These are phyloP conservation scores for Cricetomys ansorgei DNA, from an alignment of 2,113 vertebrate species.

Conservation along the genomic window DNA sequence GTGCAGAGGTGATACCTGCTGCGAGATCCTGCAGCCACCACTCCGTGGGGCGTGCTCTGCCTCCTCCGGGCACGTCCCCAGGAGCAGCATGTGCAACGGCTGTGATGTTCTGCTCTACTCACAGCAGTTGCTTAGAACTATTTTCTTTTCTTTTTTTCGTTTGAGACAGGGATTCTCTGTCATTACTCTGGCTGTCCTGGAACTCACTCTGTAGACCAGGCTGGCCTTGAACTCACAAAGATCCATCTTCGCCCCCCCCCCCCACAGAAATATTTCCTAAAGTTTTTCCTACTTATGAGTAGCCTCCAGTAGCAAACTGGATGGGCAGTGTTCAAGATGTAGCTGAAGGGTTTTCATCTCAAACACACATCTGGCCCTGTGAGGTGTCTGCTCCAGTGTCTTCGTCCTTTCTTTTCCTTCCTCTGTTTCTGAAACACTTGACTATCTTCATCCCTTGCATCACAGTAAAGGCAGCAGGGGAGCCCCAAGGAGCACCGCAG, in stretches of 20 bases:
- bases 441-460: not conserved
- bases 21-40: rapidly evolving
- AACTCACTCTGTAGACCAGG: no score
- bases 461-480: not conserved
- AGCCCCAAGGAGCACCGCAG: rapidly evolving
- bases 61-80: not conserved
- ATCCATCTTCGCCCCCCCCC: no score
- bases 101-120: not conserved
- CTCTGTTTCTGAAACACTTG: not conserved
- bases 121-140: not conserved
- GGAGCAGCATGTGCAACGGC: not conserved
- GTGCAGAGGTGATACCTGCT: not conserved
- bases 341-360: not conserved
- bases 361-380: not conserved
- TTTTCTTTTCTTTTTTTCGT: no score
- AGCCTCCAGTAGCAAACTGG: not conserved
- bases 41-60: not conserved
- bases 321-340: not conserved
- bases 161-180: no score
- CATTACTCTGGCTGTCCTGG: no score
- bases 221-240: no score
- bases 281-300: not conserved
- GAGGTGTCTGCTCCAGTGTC: not conserved
- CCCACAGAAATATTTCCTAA: no score
- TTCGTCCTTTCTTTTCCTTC: not conserved